Percentiles rank a stretch among this genome's conserved stretches.
phyloP scores from a whole-genome alignment of 2,797 vertebrate species.

The Hydrolagus colliei region DNA sequence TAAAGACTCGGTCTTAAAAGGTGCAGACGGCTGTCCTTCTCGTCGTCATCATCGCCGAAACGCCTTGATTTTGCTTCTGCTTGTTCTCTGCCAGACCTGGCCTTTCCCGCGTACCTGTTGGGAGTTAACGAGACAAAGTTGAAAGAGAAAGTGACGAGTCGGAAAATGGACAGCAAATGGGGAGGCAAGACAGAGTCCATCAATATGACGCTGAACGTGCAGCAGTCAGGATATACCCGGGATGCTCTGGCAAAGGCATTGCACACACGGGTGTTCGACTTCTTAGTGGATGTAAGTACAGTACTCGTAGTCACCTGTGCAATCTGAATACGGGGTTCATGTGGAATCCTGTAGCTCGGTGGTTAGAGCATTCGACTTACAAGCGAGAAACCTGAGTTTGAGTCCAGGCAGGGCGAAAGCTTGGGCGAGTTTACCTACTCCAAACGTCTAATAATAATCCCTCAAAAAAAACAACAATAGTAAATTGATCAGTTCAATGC shows the following conservation, averaged over 20 bases:
- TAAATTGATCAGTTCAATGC: too few relatives aligned
- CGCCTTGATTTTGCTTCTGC: neutral
- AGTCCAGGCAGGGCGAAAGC: too few relatives aligned
- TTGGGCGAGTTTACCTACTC: too few relatives aligned
- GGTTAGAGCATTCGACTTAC: too few relatives aligned
- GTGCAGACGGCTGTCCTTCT: too few relatives aligned
- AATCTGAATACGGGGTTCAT: too few relatives aligned
- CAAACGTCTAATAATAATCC: too few relatives aligned
- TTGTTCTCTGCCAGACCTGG: constrained; percentile 62
- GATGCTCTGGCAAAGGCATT: constrained; percentile 94
- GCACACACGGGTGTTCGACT: constrained; percentile 84
- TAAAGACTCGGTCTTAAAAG: too few relatives aligned
- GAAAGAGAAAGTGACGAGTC: constrained; percentile 86
- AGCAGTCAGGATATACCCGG: constrained; percentile 85
- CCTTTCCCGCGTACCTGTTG: constrained; percentile 89
- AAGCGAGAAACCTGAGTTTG: too few relatives aligned
- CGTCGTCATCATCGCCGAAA: too few relatives aligned
- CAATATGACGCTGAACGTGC: constrained; percentile 83
- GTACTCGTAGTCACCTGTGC: constrained; percentile 12
- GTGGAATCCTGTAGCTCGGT: too few relatives aligned
- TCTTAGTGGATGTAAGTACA: constrained; percentile 77
- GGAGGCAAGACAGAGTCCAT: constrained; percentile 85
- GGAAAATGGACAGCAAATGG: constrained; percentile 97
- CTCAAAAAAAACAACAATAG: too few relatives aligned
- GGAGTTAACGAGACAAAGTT: constrained; percentile 77